Evolutionary conservation across 2,888 invertebrate species (phyloP).

Genomic region (Bugulina stolonifera): DNA sequence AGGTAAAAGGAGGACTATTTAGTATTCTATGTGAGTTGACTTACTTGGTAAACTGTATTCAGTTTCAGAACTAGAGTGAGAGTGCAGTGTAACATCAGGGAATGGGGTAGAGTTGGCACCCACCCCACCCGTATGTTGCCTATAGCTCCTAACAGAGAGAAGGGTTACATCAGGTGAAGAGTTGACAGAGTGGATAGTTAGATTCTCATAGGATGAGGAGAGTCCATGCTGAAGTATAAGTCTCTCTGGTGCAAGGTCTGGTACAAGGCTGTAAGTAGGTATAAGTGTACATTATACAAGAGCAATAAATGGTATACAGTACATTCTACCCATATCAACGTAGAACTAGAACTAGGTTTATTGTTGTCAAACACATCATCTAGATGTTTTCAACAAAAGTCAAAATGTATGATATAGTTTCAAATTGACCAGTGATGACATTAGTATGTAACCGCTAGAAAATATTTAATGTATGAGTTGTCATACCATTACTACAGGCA

Average conservation of each 20-base stretch:
- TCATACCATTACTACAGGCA: too few relatives aligned
- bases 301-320: too few relatives aligned
- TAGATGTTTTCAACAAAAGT: too few relatives aligned
- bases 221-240: conserved; percentile 24
- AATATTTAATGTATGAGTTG: too few relatives aligned
- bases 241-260: conserved; percentile 15
- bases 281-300: background rate
- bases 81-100: conserved; percentile 19
- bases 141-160: conserved; percentile 9
- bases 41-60: background rate
- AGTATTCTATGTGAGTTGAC: too few relatives aligned
- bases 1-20: too few relatives aligned
- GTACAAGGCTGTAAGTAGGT: background rate
- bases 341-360: too few relatives aligned
- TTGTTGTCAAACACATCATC: too few relatives aligned
- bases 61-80: conserved; percentile 17
- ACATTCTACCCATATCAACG: background rate
- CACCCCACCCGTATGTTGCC: background rate
- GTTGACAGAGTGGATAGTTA: conserved; percentile 22
- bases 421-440: too few relatives aligned
- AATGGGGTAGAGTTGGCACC: background rate
- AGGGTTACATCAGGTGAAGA: conserved; percentile 17
- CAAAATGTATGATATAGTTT: too few relatives aligned
- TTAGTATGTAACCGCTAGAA: too few relatives aligned
- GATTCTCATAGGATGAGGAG: conserved; percentile 16